Percentiles rank a stretch among this genome's conserved stretches.
These are phyloP conservation scores for Albula goreensis DNA, from an alignment of 2,113 vertebrate species.

Conservation along the genomic window DNA sequence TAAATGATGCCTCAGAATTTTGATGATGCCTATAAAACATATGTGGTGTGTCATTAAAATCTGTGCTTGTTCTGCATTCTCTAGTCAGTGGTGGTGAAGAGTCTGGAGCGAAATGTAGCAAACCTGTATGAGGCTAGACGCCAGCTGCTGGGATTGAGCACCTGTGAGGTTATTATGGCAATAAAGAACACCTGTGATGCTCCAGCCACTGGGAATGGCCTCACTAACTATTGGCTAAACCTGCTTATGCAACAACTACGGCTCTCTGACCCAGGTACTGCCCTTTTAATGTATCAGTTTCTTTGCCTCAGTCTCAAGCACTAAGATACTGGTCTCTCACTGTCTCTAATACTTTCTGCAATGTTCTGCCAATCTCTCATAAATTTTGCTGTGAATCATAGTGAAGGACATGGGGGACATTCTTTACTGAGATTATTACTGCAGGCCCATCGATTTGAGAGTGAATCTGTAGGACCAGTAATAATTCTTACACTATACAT, in stretches of 20 bases:
- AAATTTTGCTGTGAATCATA: too few species aligned
- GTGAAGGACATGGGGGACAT: neutral
- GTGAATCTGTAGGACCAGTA: too few species aligned
- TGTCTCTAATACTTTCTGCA: neutral
- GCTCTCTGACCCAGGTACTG: constrained; percentile 65
- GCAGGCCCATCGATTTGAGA: too few species aligned
- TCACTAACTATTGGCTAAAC: constrained; percentile 70
- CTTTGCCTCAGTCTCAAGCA: constrained; percentile 35
- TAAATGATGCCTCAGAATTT: too few species aligned
- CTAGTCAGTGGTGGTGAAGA: constrained; percentile 77
- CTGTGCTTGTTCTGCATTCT: neutral
- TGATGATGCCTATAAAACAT: neutral
- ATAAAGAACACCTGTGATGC: constrained; percentile 55
- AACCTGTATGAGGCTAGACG: constrained; percentile 70
- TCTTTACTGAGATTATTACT: too few species aligned
- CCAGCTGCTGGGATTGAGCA: constrained; percentile 66
- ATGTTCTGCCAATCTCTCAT: too few species aligned
- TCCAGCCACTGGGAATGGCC: constrained; percentile 44
- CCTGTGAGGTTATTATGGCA: constrained; percentile 53
- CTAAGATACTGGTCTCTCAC: neutral
- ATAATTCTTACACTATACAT: too few species aligned
- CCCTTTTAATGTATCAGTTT: too few species aligned
- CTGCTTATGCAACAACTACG: constrained; percentile 71
- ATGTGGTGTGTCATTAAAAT: neutral
- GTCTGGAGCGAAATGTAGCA: constrained; percentile 70